Conservation (phyloP, 2,888 invertebrate genomes). For the Drosophila aldrichi region DNA sequence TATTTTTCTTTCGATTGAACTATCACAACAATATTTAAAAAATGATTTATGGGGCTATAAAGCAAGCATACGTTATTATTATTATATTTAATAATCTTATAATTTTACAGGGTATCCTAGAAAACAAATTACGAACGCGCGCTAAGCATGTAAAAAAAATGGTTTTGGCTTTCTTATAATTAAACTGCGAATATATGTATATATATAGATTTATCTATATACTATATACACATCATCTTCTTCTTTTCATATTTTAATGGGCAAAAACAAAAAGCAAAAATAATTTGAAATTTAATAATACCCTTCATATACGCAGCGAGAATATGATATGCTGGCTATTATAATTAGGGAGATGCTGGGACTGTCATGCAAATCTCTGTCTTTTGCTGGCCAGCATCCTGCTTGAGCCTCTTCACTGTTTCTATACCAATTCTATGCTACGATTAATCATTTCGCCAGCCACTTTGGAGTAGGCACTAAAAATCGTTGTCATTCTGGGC, state of each 20-base stretch:
- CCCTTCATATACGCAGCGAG: constrained; percentile 23
- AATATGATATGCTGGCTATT: constrained; percentile 37
- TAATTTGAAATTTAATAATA: constrained; percentile 46
- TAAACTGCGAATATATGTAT: constrained; percentile 46
- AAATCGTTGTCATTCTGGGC: constrained; percentile 19
- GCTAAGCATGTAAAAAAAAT: constrained; percentile 54
- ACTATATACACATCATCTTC: constrained; percentile 8
- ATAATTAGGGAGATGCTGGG: constrained; percentile 35
- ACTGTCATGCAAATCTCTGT: constrained; percentile 67
- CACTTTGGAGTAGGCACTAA: constrained; percentile 17
- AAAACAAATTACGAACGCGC: constrained; percentile 20
- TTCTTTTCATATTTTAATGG: constrained; percentile 62
- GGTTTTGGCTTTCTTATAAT: constrained; percentile 79
- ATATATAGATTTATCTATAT: neutral
- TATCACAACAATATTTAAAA: too few relatives aligned
- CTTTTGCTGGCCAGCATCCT: constrained; percentile 62
- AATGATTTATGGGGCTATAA: too few relatives aligned
- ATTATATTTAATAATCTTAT: too few relatives aligned
- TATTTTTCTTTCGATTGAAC: too few relatives aligned
- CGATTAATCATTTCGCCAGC: constrained; percentile 63
- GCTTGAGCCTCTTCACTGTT: constrained; percentile 32
- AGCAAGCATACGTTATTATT: too few relatives aligned
- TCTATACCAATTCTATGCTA: neutral
- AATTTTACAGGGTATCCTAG: constrained; percentile 12
- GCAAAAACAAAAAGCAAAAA: constrained; percentile 58